phyloP scores from a whole-genome alignment of 1,140 invertebrate species.

The Philotrypesis tridentata region DNA sequence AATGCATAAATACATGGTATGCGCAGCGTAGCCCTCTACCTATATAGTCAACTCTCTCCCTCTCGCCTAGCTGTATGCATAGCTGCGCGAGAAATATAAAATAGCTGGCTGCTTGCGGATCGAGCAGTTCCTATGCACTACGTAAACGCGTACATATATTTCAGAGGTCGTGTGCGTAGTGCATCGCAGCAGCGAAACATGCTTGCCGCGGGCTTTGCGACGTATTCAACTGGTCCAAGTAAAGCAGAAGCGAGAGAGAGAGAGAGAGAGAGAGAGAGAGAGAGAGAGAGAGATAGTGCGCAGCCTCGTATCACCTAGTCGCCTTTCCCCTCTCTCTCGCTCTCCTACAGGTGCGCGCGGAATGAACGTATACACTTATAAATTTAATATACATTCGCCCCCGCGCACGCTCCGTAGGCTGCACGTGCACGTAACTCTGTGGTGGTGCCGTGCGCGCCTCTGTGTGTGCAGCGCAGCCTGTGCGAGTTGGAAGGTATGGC shows the following conservation, averaged over 20 bases:
- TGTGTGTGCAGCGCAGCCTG: no score
- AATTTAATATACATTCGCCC: neutral
- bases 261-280: neutral
- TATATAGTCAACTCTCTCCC: no score
- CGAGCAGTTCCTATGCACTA: neutral
- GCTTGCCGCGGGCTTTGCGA: neutral
- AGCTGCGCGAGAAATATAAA: neutral
- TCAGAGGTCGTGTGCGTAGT: neutral
- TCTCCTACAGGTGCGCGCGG: neutral
- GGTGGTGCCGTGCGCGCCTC: no score
- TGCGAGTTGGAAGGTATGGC: slow-evolving; percentile 47
- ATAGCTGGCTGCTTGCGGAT: neutral
- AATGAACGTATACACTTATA: neutral
- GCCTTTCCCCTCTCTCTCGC: neutral
- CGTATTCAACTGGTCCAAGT: slow-evolving; percentile 2
- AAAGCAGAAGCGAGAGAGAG: neutral
- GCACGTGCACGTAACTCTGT: neutral
- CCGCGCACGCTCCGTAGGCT: neutral
- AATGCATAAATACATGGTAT: slow-evolving; percentile 31
- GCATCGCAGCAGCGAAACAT: neutral
- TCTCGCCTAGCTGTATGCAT: no score
- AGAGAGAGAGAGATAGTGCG: neutral
- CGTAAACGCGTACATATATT: neutral
- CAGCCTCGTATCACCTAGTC: neutral
- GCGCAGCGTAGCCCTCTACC: no score